Base-by-base conservation (phyloP, 2,797 vertebrate genomes). In the Coluber constrictor region DNA sequence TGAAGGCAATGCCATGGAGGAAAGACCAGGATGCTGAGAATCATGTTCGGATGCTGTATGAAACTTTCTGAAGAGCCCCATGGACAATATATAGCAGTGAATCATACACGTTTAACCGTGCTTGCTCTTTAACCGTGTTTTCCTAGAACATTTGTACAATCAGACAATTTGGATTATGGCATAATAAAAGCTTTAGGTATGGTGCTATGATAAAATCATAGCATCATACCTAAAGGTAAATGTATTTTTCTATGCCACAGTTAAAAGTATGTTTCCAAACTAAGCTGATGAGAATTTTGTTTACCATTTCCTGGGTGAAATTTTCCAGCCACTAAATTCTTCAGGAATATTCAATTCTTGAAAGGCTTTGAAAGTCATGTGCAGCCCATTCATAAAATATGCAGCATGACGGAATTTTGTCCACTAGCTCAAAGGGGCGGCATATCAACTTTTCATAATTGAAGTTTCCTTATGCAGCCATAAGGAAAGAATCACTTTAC, bases 341-440 rank as follows among this genome's bases (percentile, higher is more conserved):
- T 37, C 5, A 13, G 32, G 54, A 92, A n/a, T 4, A 15, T 15
- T 66, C 70, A n/a, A 13, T n/a, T 37, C 16, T n/a, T 55, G 43
- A 74, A 51, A 59, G 54, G 55, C 29, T 15, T 74, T 90, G 61
- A 18, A 74, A n/a, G 23, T 7, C 66, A 43, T 57, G 27, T 57
- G 83, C 27, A 88, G 54, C 61, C 54, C 29, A 51, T 16, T 87
- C 60, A 20, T 90, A 43, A 87, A 90, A n/a, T 37, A 32, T 20
- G 83, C 32, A 63, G 60, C 27, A 87, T 29, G 55, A 90, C 20
- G 54, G 57, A 29, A 56, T 66, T 87, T 87, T 51, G 1, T 59
- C 60, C 90, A 60, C 89, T 93, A 87, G 89, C 89, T 90, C 92
- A 93, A 90, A 60, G 61, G 74, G 37, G 29, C 55, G 37, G 13